These are phyloP conservation scores for Mormyrus proboscirostris DNA, from an alignment of 2,797 vertebrate genomes.

Conservation along the genomic window DNA sequence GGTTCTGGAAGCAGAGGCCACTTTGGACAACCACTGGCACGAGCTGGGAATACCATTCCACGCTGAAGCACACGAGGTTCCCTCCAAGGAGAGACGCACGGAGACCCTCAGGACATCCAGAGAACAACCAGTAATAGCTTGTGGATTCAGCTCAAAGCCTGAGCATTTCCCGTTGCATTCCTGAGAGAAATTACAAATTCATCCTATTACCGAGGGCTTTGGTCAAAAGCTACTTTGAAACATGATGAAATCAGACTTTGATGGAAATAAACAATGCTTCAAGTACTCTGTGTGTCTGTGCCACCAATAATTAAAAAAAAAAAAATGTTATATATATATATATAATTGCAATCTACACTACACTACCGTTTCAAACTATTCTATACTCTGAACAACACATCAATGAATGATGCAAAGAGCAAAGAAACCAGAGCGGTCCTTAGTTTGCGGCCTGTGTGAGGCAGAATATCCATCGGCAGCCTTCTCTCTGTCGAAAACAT, in stretches of 20 bases:
- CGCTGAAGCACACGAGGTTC: no score
- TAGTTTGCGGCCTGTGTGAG: neutral
- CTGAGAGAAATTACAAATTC: conserved; percentile 1
- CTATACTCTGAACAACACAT: neutral
- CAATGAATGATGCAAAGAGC: neutral
- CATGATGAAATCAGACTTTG: neutral
- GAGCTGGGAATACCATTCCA: neutral
- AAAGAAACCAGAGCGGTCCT: neutral
- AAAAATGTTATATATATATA: neutral
- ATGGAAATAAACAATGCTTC: neutral
- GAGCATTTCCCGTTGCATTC: neutral
- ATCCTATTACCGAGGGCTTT: neutral
- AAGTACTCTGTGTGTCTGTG: neutral
- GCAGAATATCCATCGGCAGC: neutral
- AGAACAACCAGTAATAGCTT: neutral
- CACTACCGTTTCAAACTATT: neutral
- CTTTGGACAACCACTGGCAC: neutral
- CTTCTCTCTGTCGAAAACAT: neutral
- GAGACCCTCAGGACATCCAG: neutral
- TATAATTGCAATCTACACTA: neutral
- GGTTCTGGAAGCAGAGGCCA: neutral
- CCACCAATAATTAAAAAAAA: neutral
- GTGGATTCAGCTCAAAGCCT: neutral
- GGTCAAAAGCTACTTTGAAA: neutral
- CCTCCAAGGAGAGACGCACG: neutral